phyloP scores from a whole-genome alignment of 2,797 vertebrate genomes.

The Anolis apletophallus region DNA sequence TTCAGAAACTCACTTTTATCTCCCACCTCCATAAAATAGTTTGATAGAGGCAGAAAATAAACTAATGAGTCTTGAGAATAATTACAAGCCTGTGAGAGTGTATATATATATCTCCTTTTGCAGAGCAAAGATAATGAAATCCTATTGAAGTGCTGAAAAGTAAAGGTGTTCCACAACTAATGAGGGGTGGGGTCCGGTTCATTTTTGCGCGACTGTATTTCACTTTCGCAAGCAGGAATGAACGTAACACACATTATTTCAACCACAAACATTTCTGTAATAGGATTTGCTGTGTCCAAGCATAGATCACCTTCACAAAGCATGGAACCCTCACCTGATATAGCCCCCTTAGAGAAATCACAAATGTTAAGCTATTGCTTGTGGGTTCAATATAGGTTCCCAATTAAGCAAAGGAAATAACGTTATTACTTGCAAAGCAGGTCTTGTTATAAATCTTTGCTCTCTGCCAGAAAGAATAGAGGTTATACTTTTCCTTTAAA shows the following conservation, averaged over 20 bases:
- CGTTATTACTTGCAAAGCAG: constrained; percentile 30
- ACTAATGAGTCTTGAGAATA: constrained; percentile 48
- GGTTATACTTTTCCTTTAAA: constrained; percentile 43
- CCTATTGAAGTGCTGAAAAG: constrained; percentile 54
- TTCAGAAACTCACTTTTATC: constrained; percentile 57
- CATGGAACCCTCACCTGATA: constrained; percentile 23
- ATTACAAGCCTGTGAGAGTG: background rate
- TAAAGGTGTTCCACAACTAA: constrained; percentile 39
- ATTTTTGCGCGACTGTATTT: background rate
- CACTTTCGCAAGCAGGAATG: constrained; percentile 28
- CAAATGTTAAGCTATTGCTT: constrained; percentile 33
- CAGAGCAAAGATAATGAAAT: constrained; percentile 28
- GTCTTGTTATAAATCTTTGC: constrained; percentile 29
- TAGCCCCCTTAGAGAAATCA: constrained; percentile 43
- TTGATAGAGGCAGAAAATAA: constrained; percentile 52
- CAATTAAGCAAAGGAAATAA: constrained; percentile 38
- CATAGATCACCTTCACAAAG: constrained; percentile 53
- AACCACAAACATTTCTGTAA: constrained; percentile 13
- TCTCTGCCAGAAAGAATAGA: constrained; percentile 51
- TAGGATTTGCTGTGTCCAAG: constrained; percentile 21
- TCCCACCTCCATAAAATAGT: constrained; percentile 37
- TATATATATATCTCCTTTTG: too few species aligned
- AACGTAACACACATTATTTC: constrained; percentile 23
- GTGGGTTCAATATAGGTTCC: constrained; percentile 4
- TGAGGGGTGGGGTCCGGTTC: constrained; percentile 22